phyloP scores from a whole-genome alignment of 2,113 vertebrate genomes.

The Campylomormyrus tamandua region DNA sequence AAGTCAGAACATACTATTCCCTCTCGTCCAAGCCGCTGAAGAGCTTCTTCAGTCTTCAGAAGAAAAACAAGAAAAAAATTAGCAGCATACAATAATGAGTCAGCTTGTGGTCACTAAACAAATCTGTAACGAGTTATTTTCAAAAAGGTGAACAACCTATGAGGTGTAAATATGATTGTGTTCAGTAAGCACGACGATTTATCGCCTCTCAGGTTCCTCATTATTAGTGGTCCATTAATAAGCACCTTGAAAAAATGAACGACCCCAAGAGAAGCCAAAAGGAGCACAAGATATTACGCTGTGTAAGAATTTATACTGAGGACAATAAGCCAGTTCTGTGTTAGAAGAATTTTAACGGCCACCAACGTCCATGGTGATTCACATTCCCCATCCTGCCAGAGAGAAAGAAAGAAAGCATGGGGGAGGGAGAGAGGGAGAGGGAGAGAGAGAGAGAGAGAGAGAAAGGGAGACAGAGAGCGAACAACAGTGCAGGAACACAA shows the following conservation, averaged over 20 bases:
- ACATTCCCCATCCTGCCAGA: not conserved
- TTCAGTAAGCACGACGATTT: not conserved
- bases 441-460: not conserved
- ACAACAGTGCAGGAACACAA: not conserved
- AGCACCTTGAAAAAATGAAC: not conserved
- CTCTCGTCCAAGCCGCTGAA: constrained; percentile 64
- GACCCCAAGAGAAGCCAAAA: not conserved
- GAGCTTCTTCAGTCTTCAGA: constrained; percentile 51
- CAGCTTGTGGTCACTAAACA: not conserved
- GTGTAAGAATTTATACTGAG: not conserved
- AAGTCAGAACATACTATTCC: constrained; percentile 78
- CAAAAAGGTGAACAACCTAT: not conserved
- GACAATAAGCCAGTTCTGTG: not conserved
- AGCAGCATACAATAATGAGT: not conserved
- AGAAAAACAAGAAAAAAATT: constrained; percentile 5
- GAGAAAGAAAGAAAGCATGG: not conserved
- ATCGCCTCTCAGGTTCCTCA: not conserved
- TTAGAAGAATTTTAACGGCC: not conserved
- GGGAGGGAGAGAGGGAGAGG: too few species aligned
- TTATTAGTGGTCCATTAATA: not conserved
- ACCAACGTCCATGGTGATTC: not conserved
- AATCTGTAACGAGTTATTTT: not conserved
- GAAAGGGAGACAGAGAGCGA: not conserved
- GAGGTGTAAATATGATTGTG: not conserved
- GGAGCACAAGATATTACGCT: not conserved